Evolutionary conservation across 1,140 invertebrate species (phyloP), one percentile per base, ranked within the genome.

Genomic region (Apis cerana): DNA sequence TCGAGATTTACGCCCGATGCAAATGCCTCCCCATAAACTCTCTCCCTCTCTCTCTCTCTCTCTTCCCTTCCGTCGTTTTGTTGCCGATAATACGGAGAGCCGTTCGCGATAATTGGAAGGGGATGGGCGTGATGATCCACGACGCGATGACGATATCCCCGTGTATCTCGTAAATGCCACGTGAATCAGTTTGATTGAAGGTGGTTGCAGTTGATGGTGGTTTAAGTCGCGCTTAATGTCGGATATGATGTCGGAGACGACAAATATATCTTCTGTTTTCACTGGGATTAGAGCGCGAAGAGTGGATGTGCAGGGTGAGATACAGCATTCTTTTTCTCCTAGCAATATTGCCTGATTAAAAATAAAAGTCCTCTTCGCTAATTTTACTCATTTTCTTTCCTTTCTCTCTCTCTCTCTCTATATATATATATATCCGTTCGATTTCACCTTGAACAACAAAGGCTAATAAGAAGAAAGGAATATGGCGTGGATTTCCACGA

Each of bases 91-190:
- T 83, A 80, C 67, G 50, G 81, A 77, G 81, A 81, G 62, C 82
- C 72, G 79, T 80, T 69, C 76, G 86, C 81, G 86, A 86, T 87
- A 87, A 87, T 86, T 87, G 81, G 82, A 71, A 75, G 62, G 67
- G 75, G 74, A 87, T 65, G n/a, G 64, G 43, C 65, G 75, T 56
- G 59, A n/a, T 65, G 78, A 74, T 74, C 59, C 50, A 74, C 61
- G 78, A 80, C 58, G 19, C 69, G 78, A 64, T 80, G 61, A 74
- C 78, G 69, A 65, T 74, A 54, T 64, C 61, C 48, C 50, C 9
- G 59, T n/a, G 69, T 56, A 56, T 62, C 77, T 59, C 21, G 54
- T 48, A 74, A 74, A 74, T 48, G 71, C 9, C 71, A 61, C 12
- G 71, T 17, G 27, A 58, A 74, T 43, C 56, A 48, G 61, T 74